These are phyloP conservation scores for Dendrolimus pini DNA, from an alignment of 2,888 invertebrate genomes.

Conservation along the genomic window DNA sequence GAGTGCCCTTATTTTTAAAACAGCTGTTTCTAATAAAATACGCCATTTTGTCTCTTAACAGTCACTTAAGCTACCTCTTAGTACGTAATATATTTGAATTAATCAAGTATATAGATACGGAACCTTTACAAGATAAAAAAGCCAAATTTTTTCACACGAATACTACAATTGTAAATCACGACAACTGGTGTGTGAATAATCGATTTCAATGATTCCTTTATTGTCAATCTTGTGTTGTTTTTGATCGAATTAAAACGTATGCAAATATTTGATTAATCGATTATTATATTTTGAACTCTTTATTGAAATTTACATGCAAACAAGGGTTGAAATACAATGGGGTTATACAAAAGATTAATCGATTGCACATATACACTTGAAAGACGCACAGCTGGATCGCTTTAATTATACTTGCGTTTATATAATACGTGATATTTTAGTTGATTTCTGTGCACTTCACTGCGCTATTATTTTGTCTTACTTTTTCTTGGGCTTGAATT, in stretches of 20 bases:
- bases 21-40: no score
- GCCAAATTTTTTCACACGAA: neutral
- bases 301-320: neutral
- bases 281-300: neutral
- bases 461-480: no score
- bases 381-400: neutral
- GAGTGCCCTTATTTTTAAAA: no score
- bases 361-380: neutral
- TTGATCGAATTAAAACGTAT: neutral
- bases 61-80: no score
- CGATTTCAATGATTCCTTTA: constrained; percentile 5
- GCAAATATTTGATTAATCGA: neutral
- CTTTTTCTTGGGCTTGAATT: no score
- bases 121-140: no score
- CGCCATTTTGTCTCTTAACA: no score
- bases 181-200: constrained; percentile 47
- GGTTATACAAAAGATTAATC: neutral
- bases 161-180: neutral
- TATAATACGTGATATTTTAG: no score
- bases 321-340: neutral
- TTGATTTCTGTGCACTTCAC: no score
- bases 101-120: no score
- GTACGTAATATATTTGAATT: no score
- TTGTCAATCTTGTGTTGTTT: neutral
- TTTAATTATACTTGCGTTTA: no score